Evolutionary conservation across 2,888 invertebrate genomes (phyloP).

Genomic region (Acrocyrtus sp.): DNA sequence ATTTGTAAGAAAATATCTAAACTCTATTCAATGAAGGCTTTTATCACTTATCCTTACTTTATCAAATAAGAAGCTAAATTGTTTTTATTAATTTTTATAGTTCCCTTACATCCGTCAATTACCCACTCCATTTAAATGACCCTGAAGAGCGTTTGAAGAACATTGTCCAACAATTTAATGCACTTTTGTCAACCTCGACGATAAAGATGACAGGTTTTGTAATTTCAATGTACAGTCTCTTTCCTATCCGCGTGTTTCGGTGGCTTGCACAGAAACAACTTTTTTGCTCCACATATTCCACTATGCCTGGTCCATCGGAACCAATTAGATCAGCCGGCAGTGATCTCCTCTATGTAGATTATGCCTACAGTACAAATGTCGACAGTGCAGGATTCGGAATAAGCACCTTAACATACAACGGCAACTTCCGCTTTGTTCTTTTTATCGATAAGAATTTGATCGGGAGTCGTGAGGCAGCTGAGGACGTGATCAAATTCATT

Average conservation of each 20-base stretch:
- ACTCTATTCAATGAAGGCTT: too few species aligned
- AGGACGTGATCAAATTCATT: slow-evolving; percentile 17
- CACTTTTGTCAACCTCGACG: slow-evolving; percentile 12
- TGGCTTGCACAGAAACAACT: slow-evolving; percentile 4
- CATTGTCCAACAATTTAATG: slow-evolving; percentile 9
- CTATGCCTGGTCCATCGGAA: slow-evolving; percentile 30
- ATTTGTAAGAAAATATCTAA: too few species aligned
- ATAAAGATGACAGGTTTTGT: slow-evolving; percentile 20
- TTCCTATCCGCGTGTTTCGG: slow-evolving; percentile 14
- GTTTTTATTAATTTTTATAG: slow-evolving; percentile 8
- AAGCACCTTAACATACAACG: slow-evolving; percentile 25
- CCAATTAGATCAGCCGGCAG: slow-evolving; percentile 5
- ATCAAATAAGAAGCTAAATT: too few species aligned
- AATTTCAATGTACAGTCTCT: neutral
- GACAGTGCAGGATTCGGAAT: slow-evolving; percentile 32
- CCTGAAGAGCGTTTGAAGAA: slow-evolving; percentile 16
- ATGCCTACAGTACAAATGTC: slow-evolving; percentile 11
- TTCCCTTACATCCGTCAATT: slow-evolving; percentile 15
- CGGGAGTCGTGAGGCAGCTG: neutral
- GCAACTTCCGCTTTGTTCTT: slow-evolving; percentile 17
- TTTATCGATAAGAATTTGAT: slow-evolving; percentile 32
- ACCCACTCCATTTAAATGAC: neutral
- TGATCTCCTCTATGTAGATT: slow-evolving; percentile 26
- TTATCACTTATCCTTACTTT: too few species aligned
- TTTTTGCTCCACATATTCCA: slow-evolving; percentile 31